Evolutionary conservation across 2,113 vertebrate genomes (phyloP).

Genomic region (Cottus gobio): DNA sequence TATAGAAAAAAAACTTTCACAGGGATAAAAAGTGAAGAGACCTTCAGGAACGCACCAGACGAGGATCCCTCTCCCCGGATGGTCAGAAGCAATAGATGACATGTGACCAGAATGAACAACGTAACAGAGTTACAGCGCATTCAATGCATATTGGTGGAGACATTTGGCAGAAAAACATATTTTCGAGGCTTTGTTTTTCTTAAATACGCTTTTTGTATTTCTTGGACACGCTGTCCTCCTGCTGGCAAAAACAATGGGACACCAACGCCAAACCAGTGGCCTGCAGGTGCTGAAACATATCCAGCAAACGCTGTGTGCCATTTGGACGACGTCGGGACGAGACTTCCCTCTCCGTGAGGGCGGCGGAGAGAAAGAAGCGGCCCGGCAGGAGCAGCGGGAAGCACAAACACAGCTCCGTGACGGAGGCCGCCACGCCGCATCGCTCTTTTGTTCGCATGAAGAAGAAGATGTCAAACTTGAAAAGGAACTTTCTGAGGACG

Average conservation of each 20-base stretch:
- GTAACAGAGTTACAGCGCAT: no score
- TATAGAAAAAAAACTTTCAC: no score
- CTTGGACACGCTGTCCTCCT: background rate
- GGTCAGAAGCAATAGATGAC: no score
- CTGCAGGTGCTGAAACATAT: slow-evolving; percentile 35
- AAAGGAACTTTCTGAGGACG: background rate
- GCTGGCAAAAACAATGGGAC: slow-evolving; percentile 7
- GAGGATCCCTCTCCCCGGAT: no score
- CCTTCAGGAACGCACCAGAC: no score
- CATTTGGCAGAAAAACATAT: background rate
- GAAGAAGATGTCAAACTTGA: background rate
- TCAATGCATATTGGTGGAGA: no score
- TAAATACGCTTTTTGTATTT: background rate
- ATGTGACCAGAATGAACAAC: no score
- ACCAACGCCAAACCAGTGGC: background rate
- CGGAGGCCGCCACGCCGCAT: background rate
- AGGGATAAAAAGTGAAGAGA: no score
- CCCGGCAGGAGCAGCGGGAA: slow-evolving; percentile 3
- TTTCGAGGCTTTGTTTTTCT: background rate
- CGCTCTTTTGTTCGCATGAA: slow-evolving; percentile 10
- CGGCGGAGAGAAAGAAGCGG: slow-evolving; percentile 7
- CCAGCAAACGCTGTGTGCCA: slow-evolving; percentile 1
- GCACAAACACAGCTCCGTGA: background rate
- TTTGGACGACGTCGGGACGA: slow-evolving; percentile 7
- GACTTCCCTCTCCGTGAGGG: slow-evolving; percentile 15